Conservation (phyloP, 1,140 invertebrate species). For the Frieseomelitta varia region DNA sequence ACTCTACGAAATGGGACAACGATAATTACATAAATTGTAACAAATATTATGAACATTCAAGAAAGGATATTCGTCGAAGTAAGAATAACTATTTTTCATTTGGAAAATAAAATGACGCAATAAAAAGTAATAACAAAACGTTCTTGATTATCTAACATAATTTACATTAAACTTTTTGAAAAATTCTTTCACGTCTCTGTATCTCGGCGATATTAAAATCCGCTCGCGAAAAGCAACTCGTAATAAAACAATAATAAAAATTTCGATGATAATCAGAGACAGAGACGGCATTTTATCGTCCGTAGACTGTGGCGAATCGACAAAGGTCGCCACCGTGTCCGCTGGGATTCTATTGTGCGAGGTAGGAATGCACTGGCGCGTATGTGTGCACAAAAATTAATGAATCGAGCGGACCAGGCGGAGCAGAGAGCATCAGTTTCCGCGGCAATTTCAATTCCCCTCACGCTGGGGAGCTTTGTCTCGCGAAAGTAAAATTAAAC, state of each 20-base stretch:
- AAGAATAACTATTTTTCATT: too few relatives aligned
- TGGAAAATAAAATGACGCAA: too few relatives aligned
- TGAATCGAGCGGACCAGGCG: conserved; percentile 5
- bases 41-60: too few relatives aligned
- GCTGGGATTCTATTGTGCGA: neutral
- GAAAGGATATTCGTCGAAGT: too few relatives aligned
- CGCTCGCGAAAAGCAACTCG: neutral
- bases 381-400: conserved; percentile 12
- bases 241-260: neutral
- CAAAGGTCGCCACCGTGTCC: neutral
- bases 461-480: conserved; percentile 10
- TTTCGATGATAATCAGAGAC: neutral
- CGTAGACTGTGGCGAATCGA: neutral
- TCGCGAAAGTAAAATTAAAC: conserved; percentile 32
- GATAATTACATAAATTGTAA: too few relatives aligned
- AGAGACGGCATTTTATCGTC: neutral
- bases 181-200: too few relatives aligned
- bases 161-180: too few relatives aligned
- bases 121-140: too few relatives aligned
- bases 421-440: neutral
- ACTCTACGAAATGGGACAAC: too few relatives aligned
- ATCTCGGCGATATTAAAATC: too few relatives aligned
- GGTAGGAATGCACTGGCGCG: neutral
- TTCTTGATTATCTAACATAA: too few relatives aligned
- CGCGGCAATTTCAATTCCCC: conserved; percentile 28